Evolutionary conservation across 92 coral and sea anemone genomes (phyloP), one percentile per base, ranked within the genome.

Genomic region (Zoanthus gigantus): DNA sequence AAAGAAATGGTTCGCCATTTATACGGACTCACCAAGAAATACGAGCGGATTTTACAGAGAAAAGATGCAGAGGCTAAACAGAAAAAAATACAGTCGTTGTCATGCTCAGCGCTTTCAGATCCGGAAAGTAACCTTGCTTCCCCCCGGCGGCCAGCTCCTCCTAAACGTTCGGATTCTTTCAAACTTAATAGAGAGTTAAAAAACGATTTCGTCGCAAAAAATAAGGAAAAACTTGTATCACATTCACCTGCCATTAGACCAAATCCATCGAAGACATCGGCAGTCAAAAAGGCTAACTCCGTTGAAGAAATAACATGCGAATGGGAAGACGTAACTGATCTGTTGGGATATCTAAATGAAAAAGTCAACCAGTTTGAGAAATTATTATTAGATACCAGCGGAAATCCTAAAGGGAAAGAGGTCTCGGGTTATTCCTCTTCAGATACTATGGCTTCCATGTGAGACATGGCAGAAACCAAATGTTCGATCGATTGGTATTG

Each of bases 281-380:
- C 77, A 11, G 79, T 84, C 15, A 88, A 83, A 79, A 89, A 84
- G 67, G 31, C 89, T 73, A 88, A 91, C 89, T 88, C 94, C 6
- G 83, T 58, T 68, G 94, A 91, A 47, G 94, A 91, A 78, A 87
- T 89, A 88, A 78, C 89, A 23, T 78, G 79, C 17, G 98, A 95
- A 29, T 95, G 98, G 98, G 98, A 95, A 44, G 98, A 95, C 73
- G 96, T 95, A n/a, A 95, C 93, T 56, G 98, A 95, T 87, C 96
- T 95, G 13, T 86, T 95, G 63, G 98, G 98, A 5, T 95, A 93
- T 88, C 89, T 95, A 15, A 95, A 95, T 77, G 98, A 93, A 75
- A 95, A 95, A 87, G 98, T 95, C 31, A 95, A 95, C 73, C 98
- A 95, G 72, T 95, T 95, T 76, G 98, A 95, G 85, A 89, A 95